phyloP scores from a whole-genome alignment of 2,888 invertebrate species.

The Eurytoma adleriae region DNA sequence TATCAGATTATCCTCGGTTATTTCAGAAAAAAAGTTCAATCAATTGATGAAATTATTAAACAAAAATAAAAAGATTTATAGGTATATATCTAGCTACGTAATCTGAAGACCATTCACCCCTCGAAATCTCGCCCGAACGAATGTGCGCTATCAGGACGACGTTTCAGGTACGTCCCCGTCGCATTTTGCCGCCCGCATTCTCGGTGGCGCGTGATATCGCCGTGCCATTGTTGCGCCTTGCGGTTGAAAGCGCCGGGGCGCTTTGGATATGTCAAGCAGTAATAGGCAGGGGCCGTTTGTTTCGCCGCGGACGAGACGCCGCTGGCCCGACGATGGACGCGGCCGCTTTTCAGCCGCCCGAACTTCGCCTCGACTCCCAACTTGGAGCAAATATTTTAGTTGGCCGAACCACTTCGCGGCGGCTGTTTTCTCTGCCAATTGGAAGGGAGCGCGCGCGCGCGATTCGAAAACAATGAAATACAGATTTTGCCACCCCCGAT shows the following conservation, averaged over 20 bases:
- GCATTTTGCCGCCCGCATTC: neutral
- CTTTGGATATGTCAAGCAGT: constrained; percentile 18
- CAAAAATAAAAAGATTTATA: neutral
- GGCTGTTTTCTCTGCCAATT: constrained; percentile 1
- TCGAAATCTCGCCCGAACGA: neutral
- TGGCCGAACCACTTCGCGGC: neutral
- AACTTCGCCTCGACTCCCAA: neutral
- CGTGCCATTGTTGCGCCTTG: constrained; percentile 5
- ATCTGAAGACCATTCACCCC: neutral
- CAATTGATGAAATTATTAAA: no score
- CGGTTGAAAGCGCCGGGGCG: constrained; percentile 5
- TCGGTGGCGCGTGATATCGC: constrained; percentile 5
- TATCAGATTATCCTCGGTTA: no score
- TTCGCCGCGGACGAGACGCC: neutral
- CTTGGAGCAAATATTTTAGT: constrained; percentile 11
- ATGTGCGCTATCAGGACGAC: no score
- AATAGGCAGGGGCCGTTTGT: constrained; percentile 8
- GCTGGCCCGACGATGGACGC: neutral
- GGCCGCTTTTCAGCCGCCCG: neutral
- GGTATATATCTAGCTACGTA: neutral
- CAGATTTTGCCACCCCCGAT: neutral
- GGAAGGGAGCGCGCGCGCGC: neutral
- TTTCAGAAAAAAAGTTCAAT: no score
- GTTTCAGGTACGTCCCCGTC: neutral
- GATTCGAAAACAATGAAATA: neutral